Base-by-base conservation (phyloP, 2,888 invertebrate genomes). In the Philopedon plagiatum region DNA sequence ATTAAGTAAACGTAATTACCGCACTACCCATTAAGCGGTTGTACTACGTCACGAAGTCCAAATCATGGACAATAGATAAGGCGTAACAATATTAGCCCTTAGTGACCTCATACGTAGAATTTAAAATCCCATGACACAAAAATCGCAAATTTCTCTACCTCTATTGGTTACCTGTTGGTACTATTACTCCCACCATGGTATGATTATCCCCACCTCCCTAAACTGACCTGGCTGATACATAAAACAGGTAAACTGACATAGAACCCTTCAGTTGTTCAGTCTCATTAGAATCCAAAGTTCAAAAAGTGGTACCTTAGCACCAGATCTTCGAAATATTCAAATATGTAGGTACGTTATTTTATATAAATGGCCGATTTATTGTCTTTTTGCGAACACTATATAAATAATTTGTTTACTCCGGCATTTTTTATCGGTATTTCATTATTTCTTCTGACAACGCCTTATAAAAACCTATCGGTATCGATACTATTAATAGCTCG, bases 221-320 rank as follows among this genome's bases (percentile, higher is more conserved):
- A 15, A 21, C 18, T 18, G n/a, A 19, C 7, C 9, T n/a, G 46
- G 21, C 15, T 29, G n/a, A 34, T 0, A 13, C n/a, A 58, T 58
- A 58, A 58, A 15, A 37, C 41, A 0, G 23, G n/a, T 5, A 39
- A 58, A 58, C 21, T 58, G 26, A 41, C 58, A 58, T 58, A 13
- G 21, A 58, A 39, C 58, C 58, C 58, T 58, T 58, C n/a, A 58
- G 58, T 58, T 58, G 39, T 41, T 3, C 5, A 13, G 58, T 58
- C 5, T 13, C 8, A 13, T 58, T 39, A n/a, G n/a, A n/a, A n/a
- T n/a, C 11, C 23, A 15, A 58, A n/a, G 37, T 37, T 18, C 1
- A 21, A 13, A 26, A 41, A 11, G 58, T 58, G 58, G n/a, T 39
- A 41, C 8, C 2, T 15, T 29, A 54, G 15, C 26, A 29, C 15